Base-by-base conservation (phyloP, 2,797 vertebrate species). In the Coreius guichenoti region DNA sequence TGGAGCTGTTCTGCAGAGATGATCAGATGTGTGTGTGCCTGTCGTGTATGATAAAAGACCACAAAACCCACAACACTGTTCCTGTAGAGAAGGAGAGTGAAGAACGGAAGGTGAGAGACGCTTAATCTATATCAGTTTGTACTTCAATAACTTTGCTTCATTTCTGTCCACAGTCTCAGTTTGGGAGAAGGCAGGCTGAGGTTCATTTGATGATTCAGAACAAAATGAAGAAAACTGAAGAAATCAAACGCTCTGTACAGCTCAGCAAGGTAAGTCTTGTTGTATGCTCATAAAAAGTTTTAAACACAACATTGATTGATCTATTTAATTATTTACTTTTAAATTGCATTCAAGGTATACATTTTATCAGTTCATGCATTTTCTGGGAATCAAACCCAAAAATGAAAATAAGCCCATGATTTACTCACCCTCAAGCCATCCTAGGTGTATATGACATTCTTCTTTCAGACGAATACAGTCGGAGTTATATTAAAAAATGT, bases 11-110 rank as follows among this genome's bases (percentile, higher is more conserved):
- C 51, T 77, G 74, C 51, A 77, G 51, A 77, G 31, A 39, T 58
- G 81, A 83, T 83, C 56, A 83, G 14, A 36, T 26, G 29, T 75
- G 70, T 9, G 43, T 83, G 70, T 83, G 81, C 23, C 8, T 39
- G 29, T 83, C 8, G 8, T 83, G 81, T 3, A 2, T 0, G 0
- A 61, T 3, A 1, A 72, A 31, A 47, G 69, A 82, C 39, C 81
- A 83, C 58, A 83, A 8, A 49, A 49, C 43, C 45, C 74, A 77
- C 51, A 77, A 39, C 12, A 77, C 51, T 39, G 74, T 77, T 77
- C 33, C 51, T 39, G 74, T 83, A 26, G 58, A 75, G 70, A 5
- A 75, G 9, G 81, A 83, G 21, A 51, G 81, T 65, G 21, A 17
- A 49, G 9, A 65, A 17, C 31, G 43, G 58, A 83, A 65, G 81